Base-by-base conservation (phyloP, 2,888 invertebrate species). In the Liodrosophila aerea region DNA sequence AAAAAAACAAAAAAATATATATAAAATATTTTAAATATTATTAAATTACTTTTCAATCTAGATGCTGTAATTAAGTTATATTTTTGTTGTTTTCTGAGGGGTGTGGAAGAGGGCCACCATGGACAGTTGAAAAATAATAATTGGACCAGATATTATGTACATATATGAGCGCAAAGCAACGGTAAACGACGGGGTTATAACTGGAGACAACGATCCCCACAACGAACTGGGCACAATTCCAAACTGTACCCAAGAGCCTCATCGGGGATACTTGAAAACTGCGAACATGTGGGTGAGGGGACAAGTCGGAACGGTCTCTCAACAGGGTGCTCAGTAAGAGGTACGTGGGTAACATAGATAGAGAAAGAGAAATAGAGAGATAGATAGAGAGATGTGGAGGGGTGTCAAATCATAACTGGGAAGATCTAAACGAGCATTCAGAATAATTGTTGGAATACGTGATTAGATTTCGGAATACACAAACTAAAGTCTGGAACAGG, bases 391-490 rank as follows among this genome's bases (percentile, higher is more conserved):
- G 7, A 51, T n/a, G 45, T 1, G 52, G 37, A 58, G 44, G 53
- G 56, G 62, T 59, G 69, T n/a, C 74, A 75, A 81, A 75, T 75
- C 11, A 81, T 57, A 74, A 78, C 16, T n/a, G 45, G 77, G 44
- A 29, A 37, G 12, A 36, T 41, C 64, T 62, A 77, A 60, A 77
- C 71, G 75, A 77, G 68, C 84, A 68, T 22, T 22, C 22, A 43
- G 33, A 46, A 15, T 43, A 33, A 13, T 51, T 22, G 45, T 40
- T 43, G 39, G 52, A 12, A 43, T 57, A 57, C n/a, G n/a, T n/a
- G n/a, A 59, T 59, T 60, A 22, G 51, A 58, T 34, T 39, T n/a
- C n/a, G n/a, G 58, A 53, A 41, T 53, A 49, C 47, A 56, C 27
- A 71, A 69, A 72, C 53, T 61, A 47, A 72, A 61, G 43, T 57